These are phyloP conservation scores for Agonopterix subpropinquella DNA, from an alignment of 2,888 invertebrate species.

Conservation along the genomic window DNA sequence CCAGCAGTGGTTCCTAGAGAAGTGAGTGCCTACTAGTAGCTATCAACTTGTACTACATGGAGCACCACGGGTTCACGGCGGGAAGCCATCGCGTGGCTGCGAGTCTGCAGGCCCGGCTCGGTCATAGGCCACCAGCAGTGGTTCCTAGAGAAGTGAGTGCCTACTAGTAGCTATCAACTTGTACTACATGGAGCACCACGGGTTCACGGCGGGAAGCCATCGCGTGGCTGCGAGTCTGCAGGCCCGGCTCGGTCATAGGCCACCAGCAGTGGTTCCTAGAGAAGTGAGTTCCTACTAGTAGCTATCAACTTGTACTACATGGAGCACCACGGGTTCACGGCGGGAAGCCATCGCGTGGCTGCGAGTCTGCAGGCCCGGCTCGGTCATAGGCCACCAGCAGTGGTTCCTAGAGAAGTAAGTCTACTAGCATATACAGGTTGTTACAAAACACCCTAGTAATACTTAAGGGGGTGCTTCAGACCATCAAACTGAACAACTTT, in stretches of 20 bases:
- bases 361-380: conserved; percentile 96
- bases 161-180: neutral
- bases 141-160: conserved; percentile 52
- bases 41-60: too few relatives aligned
- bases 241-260: conserved; percentile 98
- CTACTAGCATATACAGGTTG: too few relatives aligned
- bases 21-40: conserved; percentile 10
- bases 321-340: conserved; percentile 93
- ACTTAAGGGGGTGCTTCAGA: too few relatives aligned
- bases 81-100: conserved; percentile 97
- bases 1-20: conserved; percentile 85
- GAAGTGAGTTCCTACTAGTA: conserved; percentile 20
- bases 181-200: conserved; percentile 98
- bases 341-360: conserved; percentile 98
- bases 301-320: too few relatives aligned
- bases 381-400: conserved; percentile 98
- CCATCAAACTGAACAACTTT: too few relatives aligned
- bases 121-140: conserved; percentile 98
- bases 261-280: conserved; percentile 89
- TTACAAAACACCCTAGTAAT: too few relatives aligned
- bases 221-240: conserved; percentile 97
- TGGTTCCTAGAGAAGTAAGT: conserved; percentile 67
- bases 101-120: conserved; percentile 97
- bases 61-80: conserved; percentile 91
- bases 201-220: conserved; percentile 93